Conservation (phyloP, 2,797 vertebrate species). For the Distichodus sexfasciatus region DNA sequence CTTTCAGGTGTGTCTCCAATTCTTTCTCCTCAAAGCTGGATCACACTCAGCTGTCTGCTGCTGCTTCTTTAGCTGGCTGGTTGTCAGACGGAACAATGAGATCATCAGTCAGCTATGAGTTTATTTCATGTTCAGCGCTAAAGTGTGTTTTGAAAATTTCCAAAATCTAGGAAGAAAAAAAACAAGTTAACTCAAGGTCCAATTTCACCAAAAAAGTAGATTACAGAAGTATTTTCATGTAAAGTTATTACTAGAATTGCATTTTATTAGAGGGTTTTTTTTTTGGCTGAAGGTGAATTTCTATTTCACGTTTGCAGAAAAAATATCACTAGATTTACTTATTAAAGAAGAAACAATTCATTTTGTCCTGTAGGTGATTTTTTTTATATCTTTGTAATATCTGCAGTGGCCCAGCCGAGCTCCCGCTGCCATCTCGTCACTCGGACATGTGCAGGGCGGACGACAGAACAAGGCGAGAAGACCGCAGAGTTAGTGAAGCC, state of each 20-base stretch:
- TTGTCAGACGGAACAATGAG: neutral
- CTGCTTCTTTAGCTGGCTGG: neutral
- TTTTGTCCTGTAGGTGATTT: neutral
- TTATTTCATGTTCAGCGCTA: too few relatives aligned
- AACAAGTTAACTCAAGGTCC: too few relatives aligned
- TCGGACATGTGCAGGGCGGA: conserved; percentile 35
- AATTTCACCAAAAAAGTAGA: too few relatives aligned
- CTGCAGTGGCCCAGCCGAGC: conserved; percentile 14
- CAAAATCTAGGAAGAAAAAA: too few relatives aligned
- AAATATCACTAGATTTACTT: neutral
- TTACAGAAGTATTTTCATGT: too few relatives aligned
- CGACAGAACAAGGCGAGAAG: conserved; percentile 31
- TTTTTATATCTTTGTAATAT: neutral
- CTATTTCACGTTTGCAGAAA: too few relatives aligned
- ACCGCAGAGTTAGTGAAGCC: conserved; percentile 16
- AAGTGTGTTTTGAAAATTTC: too few relatives aligned
- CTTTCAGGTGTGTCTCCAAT: neutral
- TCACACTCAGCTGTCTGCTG: neutral
- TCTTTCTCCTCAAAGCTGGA: neutral
- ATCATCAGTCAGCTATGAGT: too few relatives aligned
- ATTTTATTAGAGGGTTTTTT: too few relatives aligned
- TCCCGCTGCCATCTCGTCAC: conserved; percentile 6
- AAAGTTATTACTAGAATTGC: too few relatives aligned
- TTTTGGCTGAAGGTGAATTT: too few relatives aligned
- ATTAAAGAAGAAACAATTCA: neutral